phyloP scores from a whole-genome alignment of 2,113 vertebrate species.

The Clarias batrachus region DNA sequence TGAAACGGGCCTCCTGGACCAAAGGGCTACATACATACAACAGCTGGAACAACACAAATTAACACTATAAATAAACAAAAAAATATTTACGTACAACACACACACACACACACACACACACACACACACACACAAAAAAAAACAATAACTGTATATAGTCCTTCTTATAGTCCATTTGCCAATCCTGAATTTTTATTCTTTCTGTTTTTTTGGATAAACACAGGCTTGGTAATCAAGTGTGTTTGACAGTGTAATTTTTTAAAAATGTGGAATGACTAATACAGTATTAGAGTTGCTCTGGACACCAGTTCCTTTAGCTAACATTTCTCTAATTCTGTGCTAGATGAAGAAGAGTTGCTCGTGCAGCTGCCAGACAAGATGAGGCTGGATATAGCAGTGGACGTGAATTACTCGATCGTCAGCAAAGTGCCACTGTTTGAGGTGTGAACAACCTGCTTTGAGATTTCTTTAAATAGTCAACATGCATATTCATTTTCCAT shows the following conservation, averaged over 20 bases:
- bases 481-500: background rate
- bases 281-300: background rate
- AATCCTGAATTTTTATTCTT: background rate
- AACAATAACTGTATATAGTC: no score
- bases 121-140: no score
- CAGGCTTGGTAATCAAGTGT: background rate
- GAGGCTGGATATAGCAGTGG: constrained; percentile 90
- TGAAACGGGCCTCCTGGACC: no score
- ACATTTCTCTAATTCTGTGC: background rate
- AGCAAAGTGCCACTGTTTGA: constrained; percentile 96
- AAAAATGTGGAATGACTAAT: background rate
- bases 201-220: background rate
- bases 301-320: background rate
- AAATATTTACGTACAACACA: no score
- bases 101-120: no score
- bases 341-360: constrained; percentile 92
- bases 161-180: background rate
- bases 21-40: no score
- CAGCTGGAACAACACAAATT: no score
- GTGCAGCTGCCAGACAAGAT: constrained; percentile 94
- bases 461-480: background rate
- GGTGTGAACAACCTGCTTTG: constrained; percentile 65
- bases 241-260: no score
- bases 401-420: constrained; percentile 91
- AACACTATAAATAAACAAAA: no score